These are phyloP conservation scores for Plebejus anna DNA, from an alignment of 2,888 invertebrate species.

Conservation along the genomic window DNA sequence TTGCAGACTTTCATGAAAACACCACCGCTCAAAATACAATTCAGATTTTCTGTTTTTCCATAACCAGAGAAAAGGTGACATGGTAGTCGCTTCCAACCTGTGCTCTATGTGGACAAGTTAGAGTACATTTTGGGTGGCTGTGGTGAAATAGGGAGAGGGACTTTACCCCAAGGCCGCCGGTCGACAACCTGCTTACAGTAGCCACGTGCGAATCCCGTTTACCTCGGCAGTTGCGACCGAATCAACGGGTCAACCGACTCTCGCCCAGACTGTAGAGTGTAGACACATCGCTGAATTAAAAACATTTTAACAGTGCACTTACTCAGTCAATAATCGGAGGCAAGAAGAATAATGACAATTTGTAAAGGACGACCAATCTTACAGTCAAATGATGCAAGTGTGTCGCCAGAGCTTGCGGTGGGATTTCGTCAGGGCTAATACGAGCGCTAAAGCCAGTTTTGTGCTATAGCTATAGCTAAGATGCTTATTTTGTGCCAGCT, in stretches of 20 bases:
- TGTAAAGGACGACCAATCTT: background rate
- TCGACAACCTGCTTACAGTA: conserved; percentile 65
- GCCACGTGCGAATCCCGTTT: conserved; percentile 69
- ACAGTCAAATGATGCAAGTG: conserved; percentile 7
- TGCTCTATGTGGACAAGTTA: background rate
- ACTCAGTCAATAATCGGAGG: background rate
- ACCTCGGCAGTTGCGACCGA: conserved; percentile 43
- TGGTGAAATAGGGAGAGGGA: conserved; percentile 43
- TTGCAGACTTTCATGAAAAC: background rate
- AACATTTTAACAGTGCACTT: background rate
- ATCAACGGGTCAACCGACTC: conserved; percentile 35
- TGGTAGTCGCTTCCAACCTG: background rate
- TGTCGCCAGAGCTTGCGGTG: conserved; percentile 10
- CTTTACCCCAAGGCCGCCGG: conserved; percentile 67
- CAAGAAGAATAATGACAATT: background rate
- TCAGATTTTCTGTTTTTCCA: conserved; percentile 22
- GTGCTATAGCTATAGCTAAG: background rate
- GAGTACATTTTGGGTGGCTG: conserved; percentile 24
- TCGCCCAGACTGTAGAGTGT: conserved; percentile 4
- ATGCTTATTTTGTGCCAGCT: background rate
- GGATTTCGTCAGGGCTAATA: conserved; percentile 1
- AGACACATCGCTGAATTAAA: background rate
- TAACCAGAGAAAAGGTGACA: conserved; percentile 4
- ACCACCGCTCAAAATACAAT: background rate
- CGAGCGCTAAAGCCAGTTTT: background rate